phyloP scores from a whole-genome alignment of 1,140 invertebrate genomes.

The Hylyphantes graminicola region DNA sequence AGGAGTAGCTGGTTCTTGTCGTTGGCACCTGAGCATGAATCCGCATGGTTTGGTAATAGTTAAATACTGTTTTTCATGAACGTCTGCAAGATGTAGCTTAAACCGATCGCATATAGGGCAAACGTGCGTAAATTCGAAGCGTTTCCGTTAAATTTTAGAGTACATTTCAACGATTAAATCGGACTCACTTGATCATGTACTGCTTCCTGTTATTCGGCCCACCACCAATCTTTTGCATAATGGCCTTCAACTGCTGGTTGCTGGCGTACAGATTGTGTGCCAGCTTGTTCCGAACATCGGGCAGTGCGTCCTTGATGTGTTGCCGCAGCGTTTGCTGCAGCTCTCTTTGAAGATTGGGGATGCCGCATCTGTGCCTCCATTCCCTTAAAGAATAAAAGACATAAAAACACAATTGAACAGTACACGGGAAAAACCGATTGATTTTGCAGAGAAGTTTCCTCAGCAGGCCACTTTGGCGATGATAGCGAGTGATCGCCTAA shows the following conservation, averaged over 20 bases:
- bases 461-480: too few relatives aligned
- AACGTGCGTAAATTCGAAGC: background rate
- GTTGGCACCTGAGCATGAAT: too few relatives aligned
- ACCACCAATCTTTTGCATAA: background rate
- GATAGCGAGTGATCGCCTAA: too few relatives aligned
- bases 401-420: background rate
- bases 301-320: conserved; percentile 8
- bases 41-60: background rate
- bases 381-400: background rate
- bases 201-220: background rate
- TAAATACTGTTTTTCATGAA: background rate
- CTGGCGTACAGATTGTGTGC: background rate
- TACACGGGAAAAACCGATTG: background rate
- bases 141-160: background rate
- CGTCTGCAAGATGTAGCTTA: background rate
- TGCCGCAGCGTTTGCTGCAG: conserved; percentile 3
- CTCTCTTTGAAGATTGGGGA: conserved; percentile 8
- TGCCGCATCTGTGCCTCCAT: background rate
- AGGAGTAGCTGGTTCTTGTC: too few relatives aligned
- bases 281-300: background rate
- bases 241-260: background rate
- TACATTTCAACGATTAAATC: background rate
- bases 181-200: conserved; percentile 24
- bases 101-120: background rate
- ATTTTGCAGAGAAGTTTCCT: too few relatives aligned